Evolutionary conservation across 2,888 invertebrate species (phyloP), one percentile per base, ranked within the genome.

Genomic region (Anorthoa munda): DNA sequence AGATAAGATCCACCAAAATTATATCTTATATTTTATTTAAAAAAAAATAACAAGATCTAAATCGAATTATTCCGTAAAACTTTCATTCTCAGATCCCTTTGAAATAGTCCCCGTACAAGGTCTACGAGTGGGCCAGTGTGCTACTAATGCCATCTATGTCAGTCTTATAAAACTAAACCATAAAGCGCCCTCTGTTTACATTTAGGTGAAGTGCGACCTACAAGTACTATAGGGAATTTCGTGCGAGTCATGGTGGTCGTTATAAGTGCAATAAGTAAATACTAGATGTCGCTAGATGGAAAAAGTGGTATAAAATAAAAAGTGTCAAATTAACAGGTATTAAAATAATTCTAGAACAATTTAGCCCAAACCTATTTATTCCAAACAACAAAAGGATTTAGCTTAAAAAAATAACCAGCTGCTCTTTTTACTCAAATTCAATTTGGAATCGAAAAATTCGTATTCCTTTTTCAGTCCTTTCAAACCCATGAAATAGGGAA

Each of bases 401-500:
- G 7, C 13, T 63, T 45, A 75, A 58, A 79, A 70, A 11, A 53
- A 58, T 18, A 39, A 58, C 68, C 63, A 59, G 51, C 71, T 83
- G 0, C n/a, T 56, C 17, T 56, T 79, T 56, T 73, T 79, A 1
- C 77, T 74, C 26, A 83, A 77, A 46, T 86, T 88, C 69, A 90
- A 68, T 67, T 87, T 66, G 0, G 76, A 63, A 4, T 84, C 77
- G 59, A 88, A 90, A 60, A 88, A 91, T 71, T 94, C 93, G 53
- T 91, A 84, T 15, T 93, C 91, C 50, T 80, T 91, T 51, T 88
- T 87, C 60, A 95, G 60, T 0, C 95, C 95, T n/a, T 92, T 92
- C 21, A 90, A 81, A 0, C 93, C 94, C 68, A 95, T 84, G 80
- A 84, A 92, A 77, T 92, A 95, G 0, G 95, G 95, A 50, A 86